Evolutionary conservation across 2,797 vertebrate species (phyloP).

Genomic region (Sebastes diaconus): DNA sequence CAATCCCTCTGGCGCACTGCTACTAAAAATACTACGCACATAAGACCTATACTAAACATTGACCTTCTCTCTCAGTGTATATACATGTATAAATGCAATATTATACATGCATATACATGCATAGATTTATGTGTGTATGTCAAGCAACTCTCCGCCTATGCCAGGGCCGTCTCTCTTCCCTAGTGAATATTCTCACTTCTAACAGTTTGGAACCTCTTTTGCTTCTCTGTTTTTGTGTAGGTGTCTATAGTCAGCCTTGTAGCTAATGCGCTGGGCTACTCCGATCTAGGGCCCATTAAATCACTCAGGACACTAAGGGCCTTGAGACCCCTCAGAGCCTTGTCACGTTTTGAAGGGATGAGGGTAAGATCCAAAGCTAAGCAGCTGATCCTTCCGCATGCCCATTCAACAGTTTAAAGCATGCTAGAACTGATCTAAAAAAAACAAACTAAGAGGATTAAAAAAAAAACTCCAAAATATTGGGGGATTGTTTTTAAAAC

Average conservation of each 20-base stretch:
- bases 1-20: conserved; percentile 74
- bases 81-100: conserved; percentile 87
- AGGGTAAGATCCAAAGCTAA: conserved; percentile 96
- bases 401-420: conserved; percentile 94
- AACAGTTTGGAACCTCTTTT: conserved; percentile 99
- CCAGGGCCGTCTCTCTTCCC: conserved; percentile 89
- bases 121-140: conserved; percentile 86
- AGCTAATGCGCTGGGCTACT: conserved; percentile 99
- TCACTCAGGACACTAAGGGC: conserved; percentile 99
- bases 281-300: conserved; percentile 99
- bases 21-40: conserved; percentile 79
- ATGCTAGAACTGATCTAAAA: conserved; percentile 97
- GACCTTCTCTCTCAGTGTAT: conserved; percentile 85
- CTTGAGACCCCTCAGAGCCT: conserved; percentile 99
- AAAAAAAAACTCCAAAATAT: conserved; percentile 63
- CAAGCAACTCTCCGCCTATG: conserved; percentile 86
- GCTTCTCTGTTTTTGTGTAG: conserved; percentile 98
- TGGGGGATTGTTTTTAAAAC: conserved; percentile 75
- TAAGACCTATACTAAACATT: conserved; percentile 84
- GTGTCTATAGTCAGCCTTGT: conserved; percentile 99
- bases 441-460: conserved; percentile 71
- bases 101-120: conserved; percentile 87
- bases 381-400: conserved; percentile 98
- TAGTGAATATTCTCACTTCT: conserved; percentile 90
- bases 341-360: conserved; percentile 99